Evolutionary conservation across 1,140 invertebrate genomes (phyloP), one percentile per base, ranked within the genome.

Genomic region (Ptiloglossa arizonensis): DNA sequence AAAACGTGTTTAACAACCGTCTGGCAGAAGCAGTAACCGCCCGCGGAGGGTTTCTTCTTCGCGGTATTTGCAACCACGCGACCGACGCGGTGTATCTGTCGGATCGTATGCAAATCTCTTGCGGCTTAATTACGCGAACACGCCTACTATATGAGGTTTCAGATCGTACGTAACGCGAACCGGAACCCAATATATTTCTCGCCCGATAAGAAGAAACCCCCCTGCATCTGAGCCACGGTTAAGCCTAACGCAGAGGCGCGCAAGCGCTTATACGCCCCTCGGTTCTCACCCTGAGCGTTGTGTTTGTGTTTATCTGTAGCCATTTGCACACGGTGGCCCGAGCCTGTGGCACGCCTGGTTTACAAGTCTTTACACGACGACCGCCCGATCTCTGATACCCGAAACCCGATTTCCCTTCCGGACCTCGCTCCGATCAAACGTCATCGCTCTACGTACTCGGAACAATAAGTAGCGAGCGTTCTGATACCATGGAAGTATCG

Each of bases 71-170:
- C 29, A 41, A 62, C 32, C 29, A 56, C 38, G 54, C 54, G 41
- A 44, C 38, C 57, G 41, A 38, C 22, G 24, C 41, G 24, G 46
- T 52, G 80, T 89, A 89, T 87, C 87, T 86, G 86, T 86, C 87
- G 87, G 89, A 90, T 91, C 90, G 87, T 90, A 91, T 91, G 90
- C 89, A 91, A 91, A 90, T 91, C 90, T 90, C 89, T 87, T 86
- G 89, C 85, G 89, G 89, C 89, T 91, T 91, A 91, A 91, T 91
- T 91, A 91, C 88, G 87, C 90, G 86, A 89, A 89, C 89, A 90
- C 89, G 87, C 87, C 87, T 90, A 86, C 87, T 88, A 88, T 88
- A 89, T 87, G 86, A 85, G 86, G 82, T 81, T 86, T 81, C 88
- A 81, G 87, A 87, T 80, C 78, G 86, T 86, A 88, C 77, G 87